Evolutionary conservation across 1,140 invertebrate genomes (phyloP).

Genomic region (Euwallacea fornicatus): DNA sequence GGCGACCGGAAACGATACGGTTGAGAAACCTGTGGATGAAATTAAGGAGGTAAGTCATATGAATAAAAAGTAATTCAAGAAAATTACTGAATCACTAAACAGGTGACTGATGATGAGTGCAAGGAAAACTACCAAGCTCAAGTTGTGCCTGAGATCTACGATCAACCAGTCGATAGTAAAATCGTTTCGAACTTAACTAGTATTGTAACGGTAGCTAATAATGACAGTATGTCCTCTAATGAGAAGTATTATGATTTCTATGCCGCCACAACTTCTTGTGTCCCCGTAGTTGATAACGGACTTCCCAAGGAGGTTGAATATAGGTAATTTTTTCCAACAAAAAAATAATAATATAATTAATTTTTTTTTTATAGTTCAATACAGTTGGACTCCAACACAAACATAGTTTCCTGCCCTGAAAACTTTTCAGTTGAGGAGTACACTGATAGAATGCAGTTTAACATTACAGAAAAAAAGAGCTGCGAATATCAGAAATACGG

Average conservation of each 20-base stretch:
- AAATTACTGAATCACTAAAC: not conserved
- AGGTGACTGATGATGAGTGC: slow-evolving; percentile 40
- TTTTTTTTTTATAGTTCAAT: slow-evolving; percentile 33
- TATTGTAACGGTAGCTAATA: slow-evolving; percentile 13
- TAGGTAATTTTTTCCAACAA: slow-evolving; percentile 33
- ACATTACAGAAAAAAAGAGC: slow-evolving; percentile 43
- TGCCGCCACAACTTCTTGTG: slow-evolving; percentile 22
- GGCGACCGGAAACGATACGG: slow-evolving; percentile 30
- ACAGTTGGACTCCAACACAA: slow-evolving; percentile 41
- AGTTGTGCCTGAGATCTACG: slow-evolving; percentile 48
- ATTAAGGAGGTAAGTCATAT: not conserved
- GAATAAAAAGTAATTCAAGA: not conserved
- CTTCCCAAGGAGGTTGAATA: slow-evolving; percentile 52
- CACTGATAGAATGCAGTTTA: slow-evolving; percentile 43
- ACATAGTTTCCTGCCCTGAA: slow-evolving; percentile 32
- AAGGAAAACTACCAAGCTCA: slow-evolving; percentile 50
- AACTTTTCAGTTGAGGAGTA: slow-evolving; percentile 33
- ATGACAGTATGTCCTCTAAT: slow-evolving; percentile 23
- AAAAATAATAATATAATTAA: not conserved
- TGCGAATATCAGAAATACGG: slow-evolving; percentile 46
- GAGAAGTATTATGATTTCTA: slow-evolving; percentile 40
- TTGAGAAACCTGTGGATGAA: slow-evolving; percentile 13
- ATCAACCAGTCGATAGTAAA: slow-evolving; percentile 34
- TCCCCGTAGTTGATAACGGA: slow-evolving; percentile 38
- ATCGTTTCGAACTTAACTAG: slow-evolving; percentile 26